Evolutionary conservation across 2,113 vertebrate genomes (phyloP), one percentile per base, ranked within the genome.

Genomic region (Pipra filicauda): DNA sequence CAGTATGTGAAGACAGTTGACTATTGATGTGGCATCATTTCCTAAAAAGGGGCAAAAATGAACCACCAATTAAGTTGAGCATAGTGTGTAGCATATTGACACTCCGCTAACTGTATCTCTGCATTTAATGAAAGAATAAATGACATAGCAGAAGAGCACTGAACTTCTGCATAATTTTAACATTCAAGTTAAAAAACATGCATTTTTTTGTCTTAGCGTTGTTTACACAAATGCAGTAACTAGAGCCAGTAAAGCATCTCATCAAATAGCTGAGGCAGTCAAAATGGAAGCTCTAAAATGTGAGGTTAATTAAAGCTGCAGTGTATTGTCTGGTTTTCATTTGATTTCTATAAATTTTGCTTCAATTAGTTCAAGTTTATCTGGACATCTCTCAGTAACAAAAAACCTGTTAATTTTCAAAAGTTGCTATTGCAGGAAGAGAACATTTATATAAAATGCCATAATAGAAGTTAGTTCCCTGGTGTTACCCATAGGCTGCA

Each of bases 1-100:
- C 95, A 99, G 95, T 85, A 99, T 99, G 94, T 99, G 99, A 93
- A 99, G 98, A 94, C 99, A 99, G 98, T 99, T 99, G 95, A 99
- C 99, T 30, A 99, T 99, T 58, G 99, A 99, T 8, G 98, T 98
- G 44, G 99, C 99, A 94, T 99, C 99, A 24, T 98, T 99, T 83
- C 99, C 99, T 99, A 97, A 85, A 94, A 43, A 86, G n/a, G n/a
- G 91, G 96, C 55, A 26, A 97, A 93, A 94, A 91, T 46, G 46
- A 86, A 48, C 10, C 46, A 80, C 71, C 39, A 96, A 59, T 85
- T 66, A 84, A 79, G 31, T 46, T 41, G 31, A 82, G 57, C 46
- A 90, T 39, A 81, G 65, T 2, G 1, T 31, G 72, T 3, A 65
- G 9, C 16, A 62, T 37, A 65, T 16, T 6, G 27, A 81, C n/a